Evolutionary conservation across 1,140 invertebrate species (phyloP).

Genomic region (Cotesia chilonis): DNA sequence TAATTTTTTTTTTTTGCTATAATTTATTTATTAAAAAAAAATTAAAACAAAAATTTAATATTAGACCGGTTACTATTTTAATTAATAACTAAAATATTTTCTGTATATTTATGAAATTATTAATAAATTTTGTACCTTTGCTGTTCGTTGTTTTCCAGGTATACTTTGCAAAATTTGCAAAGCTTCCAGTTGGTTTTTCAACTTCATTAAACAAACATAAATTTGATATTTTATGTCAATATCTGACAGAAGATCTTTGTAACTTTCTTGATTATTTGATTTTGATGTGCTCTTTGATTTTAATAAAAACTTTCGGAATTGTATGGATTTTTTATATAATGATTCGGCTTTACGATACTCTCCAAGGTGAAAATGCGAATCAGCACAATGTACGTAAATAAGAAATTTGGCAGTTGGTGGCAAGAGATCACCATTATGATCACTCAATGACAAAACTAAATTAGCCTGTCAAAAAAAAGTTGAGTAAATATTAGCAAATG

Average conservation of each 20-base stretch:
- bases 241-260: slow-evolving; percentile 66
- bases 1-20: too few relatives aligned
- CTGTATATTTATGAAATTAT: background rate
- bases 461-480: slow-evolving; percentile 67
- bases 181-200: slow-evolving; percentile 73
- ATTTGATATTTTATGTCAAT: slow-evolving; percentile 82
- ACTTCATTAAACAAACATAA: slow-evolving; percentile 73
- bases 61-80: too few relatives aligned
- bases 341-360: slow-evolving; percentile 76
- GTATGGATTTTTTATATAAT: slow-evolving; percentile 73
- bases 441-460: slow-evolving; percentile 72
- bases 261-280: slow-evolving; percentile 58
- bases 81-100: too few relatives aligned
- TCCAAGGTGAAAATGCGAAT: slow-evolving; percentile 72
- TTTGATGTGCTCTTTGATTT: slow-evolving; percentile 69
- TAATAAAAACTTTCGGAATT: slow-evolving; percentile 74
- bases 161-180: slow-evolving; percentile 74
- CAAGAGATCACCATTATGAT: slow-evolving; percentile 71
- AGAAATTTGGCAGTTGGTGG: slow-evolving; percentile 71
- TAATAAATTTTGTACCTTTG: slow-evolving; percentile 63
- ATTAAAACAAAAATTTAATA: too few relatives aligned
- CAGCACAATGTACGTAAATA: slow-evolving; percentile 73
- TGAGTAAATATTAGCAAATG: background rate
- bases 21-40: too few relatives aligned
- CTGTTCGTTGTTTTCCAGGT: slow-evolving; percentile 73